Conservation (phyloP, 2,888 invertebrate genomes). For the Phyllotreta cruciferae region DNA sequence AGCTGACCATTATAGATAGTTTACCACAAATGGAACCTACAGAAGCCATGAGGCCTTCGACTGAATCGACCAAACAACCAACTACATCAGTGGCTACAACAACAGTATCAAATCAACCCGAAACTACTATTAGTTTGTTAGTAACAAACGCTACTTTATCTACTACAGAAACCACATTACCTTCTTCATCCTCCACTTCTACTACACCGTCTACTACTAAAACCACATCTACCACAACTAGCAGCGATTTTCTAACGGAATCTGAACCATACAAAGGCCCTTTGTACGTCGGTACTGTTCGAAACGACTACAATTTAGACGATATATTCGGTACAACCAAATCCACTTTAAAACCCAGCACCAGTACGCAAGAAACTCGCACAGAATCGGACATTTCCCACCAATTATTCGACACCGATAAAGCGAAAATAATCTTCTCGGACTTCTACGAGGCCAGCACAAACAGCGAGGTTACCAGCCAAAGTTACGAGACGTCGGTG, state of each 20-base stretch:
- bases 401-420: slow-evolving; percentile 44
- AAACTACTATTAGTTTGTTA: no score
- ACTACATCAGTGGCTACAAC: no score
- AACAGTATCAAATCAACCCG: no score
- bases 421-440: slow-evolving; percentile 52
- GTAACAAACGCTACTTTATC: no score
- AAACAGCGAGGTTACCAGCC: slow-evolving; percentile 33
- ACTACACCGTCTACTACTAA: slow-evolving; percentile 8
- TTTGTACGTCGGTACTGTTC: slow-evolving; percentile 30
- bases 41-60: no score
- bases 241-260: slow-evolving; percentile 40
- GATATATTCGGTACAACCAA: slow-evolving; percentile 50
- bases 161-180: background rate
- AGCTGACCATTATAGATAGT: no score
- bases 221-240: background rate
- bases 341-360: slow-evolving; percentile 35
- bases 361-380: slow-evolving; percentile 34
- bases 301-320: slow-evolving; percentile 45
- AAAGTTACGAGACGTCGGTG: slow-evolving; percentile 36
- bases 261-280: slow-evolving; percentile 34
- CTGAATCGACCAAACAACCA: no score
- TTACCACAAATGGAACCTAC: no score
- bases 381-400: slow-evolving; percentile 44
- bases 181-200: background rate
- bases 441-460: slow-evolving; percentile 51